Percentiles rank a stretch among this genome's conserved stretches.
Evolutionary conservation across 2,113 vertebrate genomes (phyloP).

Genomic region (Proterorhinus semilunaris): DNA sequence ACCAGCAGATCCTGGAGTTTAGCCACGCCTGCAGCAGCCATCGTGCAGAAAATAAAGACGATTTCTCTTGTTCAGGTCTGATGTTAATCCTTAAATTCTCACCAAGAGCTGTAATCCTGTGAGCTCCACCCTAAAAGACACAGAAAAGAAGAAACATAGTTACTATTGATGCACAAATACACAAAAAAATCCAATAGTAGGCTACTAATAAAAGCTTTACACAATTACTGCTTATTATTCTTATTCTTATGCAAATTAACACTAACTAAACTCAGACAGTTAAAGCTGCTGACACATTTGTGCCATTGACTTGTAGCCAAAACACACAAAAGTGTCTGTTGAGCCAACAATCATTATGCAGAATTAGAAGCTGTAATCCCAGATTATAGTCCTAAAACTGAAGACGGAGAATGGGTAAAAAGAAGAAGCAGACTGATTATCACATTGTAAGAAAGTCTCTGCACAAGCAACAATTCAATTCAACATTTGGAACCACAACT

Average conservation of each 20-base stretch:
- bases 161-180: conserved; percentile 23
- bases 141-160: conserved; percentile 40
- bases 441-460: conserved; percentile 17
- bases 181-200: background rate
- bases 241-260: conserved; percentile 13
- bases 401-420: conserved; percentile 9
- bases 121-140: conserved; percentile 58
- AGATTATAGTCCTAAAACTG: conserved; percentile 23
- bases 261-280: conserved; percentile 28
- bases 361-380: conserved; percentile 38
- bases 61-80: conserved; percentile 37
- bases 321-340: conserved; percentile 14
- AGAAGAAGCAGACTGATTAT: conserved; percentile 27
- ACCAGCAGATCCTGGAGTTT: conserved; percentile 81
- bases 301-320: conserved; percentile 25
- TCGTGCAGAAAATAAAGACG: conserved; percentile 53
- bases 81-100: conserved; percentile 48
- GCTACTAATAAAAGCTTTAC: conserved; percentile 7
- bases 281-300: conserved; percentile 32
- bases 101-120: conserved; percentile 48
- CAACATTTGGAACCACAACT: conserved; percentile 29
- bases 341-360: conserved; percentile 21
- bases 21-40: conserved; percentile 74
- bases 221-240: conserved; percentile 25
- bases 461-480: conserved; percentile 30